phyloP scores from a whole-genome alignment of 2,113 vertebrate species.

The Neoarius graeffei region DNA sequence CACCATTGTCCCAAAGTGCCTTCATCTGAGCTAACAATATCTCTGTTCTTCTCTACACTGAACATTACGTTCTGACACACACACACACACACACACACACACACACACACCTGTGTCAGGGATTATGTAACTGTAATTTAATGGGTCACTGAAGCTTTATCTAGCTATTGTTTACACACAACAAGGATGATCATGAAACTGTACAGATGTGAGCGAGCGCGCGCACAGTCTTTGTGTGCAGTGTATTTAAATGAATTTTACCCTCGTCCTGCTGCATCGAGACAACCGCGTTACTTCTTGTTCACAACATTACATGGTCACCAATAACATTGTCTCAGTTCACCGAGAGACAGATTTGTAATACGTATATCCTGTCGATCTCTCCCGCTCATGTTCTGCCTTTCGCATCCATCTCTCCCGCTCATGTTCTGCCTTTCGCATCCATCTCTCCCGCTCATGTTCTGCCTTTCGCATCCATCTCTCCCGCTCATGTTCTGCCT shows the following conservation, averaged over 20 bases:
- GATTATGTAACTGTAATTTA: conserved; percentile 22
- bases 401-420: too few species aligned
- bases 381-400: too few species aligned
- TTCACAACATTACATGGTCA: not conserved
- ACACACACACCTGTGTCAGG: conserved; percentile 4
- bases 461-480: too few species aligned
- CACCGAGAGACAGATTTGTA: not conserved
- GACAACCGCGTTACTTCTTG: not conserved
- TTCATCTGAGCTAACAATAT: conserved; percentile 37
- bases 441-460: too few species aligned
- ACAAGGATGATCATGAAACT: not conserved
- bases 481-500: too few species aligned
- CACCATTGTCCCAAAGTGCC: conserved; percentile 15
- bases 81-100: not conserved
- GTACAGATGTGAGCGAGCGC: not conserved
- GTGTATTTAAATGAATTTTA: not conserved
- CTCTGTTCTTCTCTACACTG: conserved; percentile 52
- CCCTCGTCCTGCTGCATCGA: not conserved
- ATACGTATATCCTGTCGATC: not conserved
- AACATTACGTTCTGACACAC: conserved; percentile 51
- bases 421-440: too few species aligned
- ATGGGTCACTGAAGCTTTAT: conserved; percentile 7
- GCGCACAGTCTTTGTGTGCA: not conserved
- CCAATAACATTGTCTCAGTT: not conserved
- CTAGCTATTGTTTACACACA: conserved; percentile 50